These are phyloP conservation scores for Abrostola triplasia DNA, from an alignment of 2,888 invertebrate genomes.

Conservation along the genomic window DNA sequence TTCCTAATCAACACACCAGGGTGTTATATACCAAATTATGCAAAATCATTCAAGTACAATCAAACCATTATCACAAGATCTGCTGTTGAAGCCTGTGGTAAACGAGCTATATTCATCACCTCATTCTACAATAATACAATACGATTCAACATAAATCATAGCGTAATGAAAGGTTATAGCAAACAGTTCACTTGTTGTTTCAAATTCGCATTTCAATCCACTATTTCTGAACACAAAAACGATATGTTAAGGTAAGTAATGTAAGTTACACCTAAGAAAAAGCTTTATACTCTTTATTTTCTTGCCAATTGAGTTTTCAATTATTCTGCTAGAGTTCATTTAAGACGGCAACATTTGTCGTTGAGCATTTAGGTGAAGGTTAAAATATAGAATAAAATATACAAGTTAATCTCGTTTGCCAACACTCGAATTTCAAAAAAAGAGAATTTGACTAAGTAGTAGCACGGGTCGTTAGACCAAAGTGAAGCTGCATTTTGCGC, in stretches of 20 bases:
- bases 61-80: conserved; percentile 35
- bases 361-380: too few relatives aligned
- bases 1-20: conserved; percentile 71
- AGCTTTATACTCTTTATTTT: too few relatives aligned
- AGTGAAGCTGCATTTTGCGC: too few relatives aligned
- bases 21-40: conserved; percentile 73
- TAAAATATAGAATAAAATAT: too few relatives aligned
- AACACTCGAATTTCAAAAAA: too few relatives aligned
- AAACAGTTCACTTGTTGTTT: conserved; percentile 65
- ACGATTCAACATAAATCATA: conserved; percentile 60
- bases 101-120: conserved; percentile 64
- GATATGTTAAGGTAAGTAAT: conserved; percentile 61
- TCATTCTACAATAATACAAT: conserved; percentile 55
- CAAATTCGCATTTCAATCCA: conserved; percentile 60
- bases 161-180: conserved; percentile 56
- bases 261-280: background rate
- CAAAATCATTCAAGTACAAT: conserved; percentile 58
- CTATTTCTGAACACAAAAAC: conserved; percentile 54
- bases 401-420: too few relatives aligned
- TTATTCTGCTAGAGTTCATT: too few relatives aligned
- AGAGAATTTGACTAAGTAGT: too few relatives aligned
- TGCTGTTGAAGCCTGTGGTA: conserved; percentile 58
- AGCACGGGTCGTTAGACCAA: too few relatives aligned
- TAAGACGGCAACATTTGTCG: too few relatives aligned
- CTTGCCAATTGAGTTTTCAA: too few relatives aligned